Conservation (phyloP, 1,140 invertebrate species). For the Chionoecetes opilio region DNA sequence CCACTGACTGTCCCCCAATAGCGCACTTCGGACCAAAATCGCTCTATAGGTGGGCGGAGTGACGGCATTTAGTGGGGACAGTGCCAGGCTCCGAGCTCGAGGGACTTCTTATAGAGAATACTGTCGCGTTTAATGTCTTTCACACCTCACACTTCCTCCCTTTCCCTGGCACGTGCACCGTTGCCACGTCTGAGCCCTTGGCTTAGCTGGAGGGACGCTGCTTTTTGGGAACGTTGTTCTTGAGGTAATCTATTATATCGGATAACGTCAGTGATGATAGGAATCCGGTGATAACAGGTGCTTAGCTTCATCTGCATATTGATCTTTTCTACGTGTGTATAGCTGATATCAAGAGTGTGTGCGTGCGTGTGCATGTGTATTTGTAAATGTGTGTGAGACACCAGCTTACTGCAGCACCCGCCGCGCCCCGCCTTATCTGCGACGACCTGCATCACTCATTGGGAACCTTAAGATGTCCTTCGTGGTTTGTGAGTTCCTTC, state of each 20-base stretch:
- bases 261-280: background rate
- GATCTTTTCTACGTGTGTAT: slow-evolving; percentile 10
- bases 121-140: background rate
- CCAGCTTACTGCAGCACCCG: background rate
- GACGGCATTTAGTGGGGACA: too few relatives aligned
- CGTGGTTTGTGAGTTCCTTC: background rate
- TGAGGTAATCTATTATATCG: background rate
- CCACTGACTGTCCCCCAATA: too few relatives aligned
- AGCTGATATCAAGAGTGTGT: background rate
- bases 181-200: background rate
- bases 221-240: too few relatives aligned
- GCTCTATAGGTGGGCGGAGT: too few relatives aligned
- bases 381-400: background rate
- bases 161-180: background rate
- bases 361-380: slow-evolving; percentile 41
- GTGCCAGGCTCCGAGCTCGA: background rate
- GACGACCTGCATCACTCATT: background rate
- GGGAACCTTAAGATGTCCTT: background rate
- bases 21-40: too few relatives aligned
- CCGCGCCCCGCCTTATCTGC: background rate
- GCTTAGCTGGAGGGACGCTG: too few relatives aligned
- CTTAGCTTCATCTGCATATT: background rate
- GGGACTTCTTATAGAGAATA: background rate
- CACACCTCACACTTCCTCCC: background rate
- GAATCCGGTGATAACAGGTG: background rate